Base-by-base conservation (phyloP, 1,140 invertebrate genomes). In the Subanguina moxae region DNA sequence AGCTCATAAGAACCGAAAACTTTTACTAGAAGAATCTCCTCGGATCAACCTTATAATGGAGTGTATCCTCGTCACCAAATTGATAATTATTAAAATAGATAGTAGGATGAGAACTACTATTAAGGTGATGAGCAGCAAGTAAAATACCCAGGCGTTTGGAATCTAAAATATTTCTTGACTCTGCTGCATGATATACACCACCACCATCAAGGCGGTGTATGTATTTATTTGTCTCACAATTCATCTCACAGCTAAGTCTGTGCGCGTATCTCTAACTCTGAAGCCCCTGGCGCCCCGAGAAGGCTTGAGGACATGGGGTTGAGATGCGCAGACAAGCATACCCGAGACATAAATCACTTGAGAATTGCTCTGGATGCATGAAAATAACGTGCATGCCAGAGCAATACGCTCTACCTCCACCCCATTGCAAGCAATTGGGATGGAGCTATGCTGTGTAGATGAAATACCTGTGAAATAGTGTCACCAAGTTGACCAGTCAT, bases 401-500 rank as follows among this genome's bases (percentile, higher is more conserved):
- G 15, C 21, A 15, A 46, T 15, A 46, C 45, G 15, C 15, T 46
- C 21, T 15, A 15, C 21, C 21, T 15, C 21, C 45, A 46, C 21
- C 45, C 15, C 15, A 15, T 15, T 46, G 21, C 15, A 46, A 46
- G 21, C 21, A 46, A 46, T 46, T 46, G 45, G n/a, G n/a, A n/a
- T n/a, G n/a, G n/a, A n/a, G n/a, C n/a, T n/a, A 7, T 61, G 5
- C 1, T 21, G 13, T 43, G 28, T 21, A 7, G 13, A 7, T 19
- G 28, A 7, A 21, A 21, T 5, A 61, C 58, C 58, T 61, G 58
- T 19, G 58, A 61, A 32, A 61, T 43, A 1, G 58, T 61, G 58
- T 61, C 58, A 61, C 58, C 58, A 30, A 61, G 5, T 61, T 61
- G 58, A 61, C 38, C 58, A 25, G 58, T 61, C 58, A 61, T 61